Percentiles rank a stretch among this genome's conserved stretches.
phyloP scores from a whole-genome alignment of 1,140 invertebrate genomes.

The Parasteatoda tepidariorum region DNA sequence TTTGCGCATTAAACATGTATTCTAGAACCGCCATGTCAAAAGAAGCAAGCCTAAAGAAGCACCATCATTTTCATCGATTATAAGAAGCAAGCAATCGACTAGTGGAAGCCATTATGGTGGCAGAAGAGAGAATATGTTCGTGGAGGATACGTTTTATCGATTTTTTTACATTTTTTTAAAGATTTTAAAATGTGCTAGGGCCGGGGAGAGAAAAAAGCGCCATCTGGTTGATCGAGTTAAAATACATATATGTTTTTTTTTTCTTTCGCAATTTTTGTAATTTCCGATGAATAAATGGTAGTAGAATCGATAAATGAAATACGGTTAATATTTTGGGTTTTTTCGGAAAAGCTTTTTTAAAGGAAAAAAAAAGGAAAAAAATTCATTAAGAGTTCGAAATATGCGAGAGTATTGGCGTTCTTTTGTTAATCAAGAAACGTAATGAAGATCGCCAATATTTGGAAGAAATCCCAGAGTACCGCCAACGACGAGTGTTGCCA shows the following conservation, averaged over 20 bases:
- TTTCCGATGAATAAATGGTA: neutral
- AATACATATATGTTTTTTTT: neutral
- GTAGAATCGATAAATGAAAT: neutral
- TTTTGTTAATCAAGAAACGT: too few relatives aligned
- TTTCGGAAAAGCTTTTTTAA: too few relatives aligned
- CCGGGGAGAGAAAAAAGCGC: constrained; percentile 16
- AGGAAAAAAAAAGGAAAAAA: too few relatives aligned
- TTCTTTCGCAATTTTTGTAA: neutral
- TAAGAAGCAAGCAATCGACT: constrained; percentile 28
- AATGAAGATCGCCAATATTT: too few relatives aligned
- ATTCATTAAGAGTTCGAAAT: too few relatives aligned
- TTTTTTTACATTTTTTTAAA: constrained; percentile 48
- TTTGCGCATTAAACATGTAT: constrained; percentile 52
- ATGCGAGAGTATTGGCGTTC: too few relatives aligned
- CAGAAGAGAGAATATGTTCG: neutral
- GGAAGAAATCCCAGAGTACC: too few relatives aligned
- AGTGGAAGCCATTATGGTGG: constrained; percentile 35
- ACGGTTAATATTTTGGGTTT: too few relatives aligned
- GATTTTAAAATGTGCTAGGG: constrained; percentile 46
- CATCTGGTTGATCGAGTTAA: constrained; percentile 39
- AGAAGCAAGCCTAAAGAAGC: constrained; percentile 8
- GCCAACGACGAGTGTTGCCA: too few relatives aligned
- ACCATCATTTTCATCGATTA: constrained; percentile 13
- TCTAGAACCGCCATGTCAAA: constrained; percentile 29
- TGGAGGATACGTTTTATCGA: constrained; percentile 13